Evolutionary conservation across 2,888 invertebrate genomes (phyloP).

Genomic region (Celastrina argiolus): DNA sequence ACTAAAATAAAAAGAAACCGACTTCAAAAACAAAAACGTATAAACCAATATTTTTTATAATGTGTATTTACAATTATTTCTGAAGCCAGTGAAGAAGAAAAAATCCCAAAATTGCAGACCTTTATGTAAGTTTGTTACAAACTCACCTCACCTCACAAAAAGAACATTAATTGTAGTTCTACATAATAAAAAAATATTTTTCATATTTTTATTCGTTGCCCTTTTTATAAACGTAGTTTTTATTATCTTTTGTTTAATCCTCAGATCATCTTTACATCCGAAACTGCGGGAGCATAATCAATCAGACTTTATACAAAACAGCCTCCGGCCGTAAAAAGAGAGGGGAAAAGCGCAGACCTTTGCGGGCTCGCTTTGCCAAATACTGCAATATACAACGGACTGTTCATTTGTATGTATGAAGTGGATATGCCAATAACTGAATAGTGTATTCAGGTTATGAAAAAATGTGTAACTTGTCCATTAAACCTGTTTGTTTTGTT

Average conservation of each 20-base stretch:
- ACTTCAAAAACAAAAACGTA: too few relatives aligned
- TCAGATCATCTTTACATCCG: not conserved
- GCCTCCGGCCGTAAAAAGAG: not conserved
- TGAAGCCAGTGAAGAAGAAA: too few relatives aligned
- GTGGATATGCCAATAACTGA: not conserved
- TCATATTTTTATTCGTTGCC: too few relatives aligned
- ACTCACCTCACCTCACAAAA: too few relatives aligned
- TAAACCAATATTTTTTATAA: too few relatives aligned
- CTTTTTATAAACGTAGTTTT: not conserved
- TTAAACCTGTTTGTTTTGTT: too few relatives aligned
- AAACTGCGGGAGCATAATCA: not conserved
- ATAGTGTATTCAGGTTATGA: not conserved
- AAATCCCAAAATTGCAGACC: too few relatives aligned
- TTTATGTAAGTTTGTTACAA: too few relatives aligned
- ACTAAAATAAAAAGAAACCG: too few relatives aligned
- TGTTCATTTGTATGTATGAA: not conserved
- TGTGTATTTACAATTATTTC: too few relatives aligned
- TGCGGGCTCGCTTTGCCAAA: not conserved
- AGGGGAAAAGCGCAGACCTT: not conserved
- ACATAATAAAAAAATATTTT: too few relatives aligned
- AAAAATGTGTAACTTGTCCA: not conserved
- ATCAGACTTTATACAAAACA: conserved; percentile 9
- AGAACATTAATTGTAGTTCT: too few relatives aligned
- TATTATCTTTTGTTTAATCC: not conserved
- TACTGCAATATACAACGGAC: not conserved